Base-by-base conservation (phyloP, 2,888 invertebrate species). In the Rhynchonema sp. region DNA sequence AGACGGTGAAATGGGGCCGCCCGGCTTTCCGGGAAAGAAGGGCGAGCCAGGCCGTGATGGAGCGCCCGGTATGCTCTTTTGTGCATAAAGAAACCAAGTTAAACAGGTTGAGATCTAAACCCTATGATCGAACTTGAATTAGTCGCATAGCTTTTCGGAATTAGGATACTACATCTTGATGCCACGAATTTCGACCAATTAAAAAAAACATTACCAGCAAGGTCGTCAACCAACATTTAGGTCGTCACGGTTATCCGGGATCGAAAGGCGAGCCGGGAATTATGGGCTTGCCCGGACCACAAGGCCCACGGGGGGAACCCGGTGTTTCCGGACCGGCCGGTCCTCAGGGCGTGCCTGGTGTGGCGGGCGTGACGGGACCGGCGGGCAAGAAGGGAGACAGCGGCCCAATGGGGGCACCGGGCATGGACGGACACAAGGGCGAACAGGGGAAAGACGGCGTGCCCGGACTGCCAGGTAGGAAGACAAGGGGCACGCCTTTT, bases 31-130 rank as follows among this genome's bases (percentile, higher is more conserved):
- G 13, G 62, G 62, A 6, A 28, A 27, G 22, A 62, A 62, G 30
- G 62, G 62, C 9, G 58, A 56, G 2, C 6, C 38, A 1, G 62
- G 62, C 1, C 29, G 30, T 22, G 61, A 62, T 30, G 62, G 62
- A 22, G 25, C 54, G 25, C 62, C 61, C 1, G 61, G 62, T 38
- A n/a, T n/a, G n/a, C n/a, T n/a, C n/a, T n/a, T n/a, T n/a, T n/a
- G n/a, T n/a, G n/a, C n/a, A n/a, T n/a, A n/a, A n/a, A n/a, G n/a
- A n/a, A n/a, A n/a, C n/a, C n/a, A n/a, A n/a, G n/a, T n/a, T n/a
- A n/a, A n/a, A n/a, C n/a, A n/a, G n/a, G n/a, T n/a, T n/a, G n/a
- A n/a, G n/a, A n/a, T n/a, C n/a, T n/a, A n/a, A n/a, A n/a, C n/a
- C n/a, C n/a, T n/a, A n/a, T n/a, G n/a, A n/a, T n/a, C n/a, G n/a